A percentile compares a stretch with the other conserved stretches of the same genome.
phyloP scores from a whole-genome alignment of 2,888 invertebrate genomes.

The Amiota communis region DNA sequence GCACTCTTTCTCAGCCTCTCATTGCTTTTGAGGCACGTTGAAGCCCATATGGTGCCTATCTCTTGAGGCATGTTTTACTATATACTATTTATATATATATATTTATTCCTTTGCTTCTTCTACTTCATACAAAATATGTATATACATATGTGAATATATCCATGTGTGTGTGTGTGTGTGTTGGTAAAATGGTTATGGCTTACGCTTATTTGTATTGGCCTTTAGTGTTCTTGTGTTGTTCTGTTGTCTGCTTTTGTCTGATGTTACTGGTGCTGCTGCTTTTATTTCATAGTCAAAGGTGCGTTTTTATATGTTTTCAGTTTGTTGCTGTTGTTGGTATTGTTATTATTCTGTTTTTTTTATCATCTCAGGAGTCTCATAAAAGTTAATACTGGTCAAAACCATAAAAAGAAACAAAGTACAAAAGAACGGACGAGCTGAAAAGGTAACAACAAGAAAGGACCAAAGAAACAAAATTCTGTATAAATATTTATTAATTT shows the following conservation, averaged over 20 bases:
- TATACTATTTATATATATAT: too few relatives aligned
- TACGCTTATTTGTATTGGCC: neutral
- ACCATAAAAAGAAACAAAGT: neutral
- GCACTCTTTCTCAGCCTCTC: slow-evolving; percentile 10
- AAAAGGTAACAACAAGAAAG: neutral
- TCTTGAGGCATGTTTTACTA: too few relatives aligned
- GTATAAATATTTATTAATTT: too few relatives aligned
- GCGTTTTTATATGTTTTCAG: slow-evolving; percentile 1
- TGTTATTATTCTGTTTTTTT: too few relatives aligned
- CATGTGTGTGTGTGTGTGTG: neutral
- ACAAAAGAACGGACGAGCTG: neutral
- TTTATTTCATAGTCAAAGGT: neutral
- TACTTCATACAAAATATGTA: too few relatives aligned
- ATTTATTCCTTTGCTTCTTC: too few relatives aligned
- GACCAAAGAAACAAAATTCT: neutral
- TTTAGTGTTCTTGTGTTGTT: neutral
- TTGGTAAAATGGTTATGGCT: neutral
- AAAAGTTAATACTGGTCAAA: slow-evolving; percentile 17
- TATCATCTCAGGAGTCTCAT: neutral
- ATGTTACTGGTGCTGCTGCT: too few relatives aligned
- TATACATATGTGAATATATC: neutral
- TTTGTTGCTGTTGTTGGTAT: neutral
- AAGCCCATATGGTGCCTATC: too few relatives aligned
- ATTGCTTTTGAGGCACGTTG: too few relatives aligned
- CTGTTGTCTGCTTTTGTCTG: too few relatives aligned